Base-by-base conservation (phyloP, 1,140 invertebrate species). In the Drosophila chauvacae region DNA sequence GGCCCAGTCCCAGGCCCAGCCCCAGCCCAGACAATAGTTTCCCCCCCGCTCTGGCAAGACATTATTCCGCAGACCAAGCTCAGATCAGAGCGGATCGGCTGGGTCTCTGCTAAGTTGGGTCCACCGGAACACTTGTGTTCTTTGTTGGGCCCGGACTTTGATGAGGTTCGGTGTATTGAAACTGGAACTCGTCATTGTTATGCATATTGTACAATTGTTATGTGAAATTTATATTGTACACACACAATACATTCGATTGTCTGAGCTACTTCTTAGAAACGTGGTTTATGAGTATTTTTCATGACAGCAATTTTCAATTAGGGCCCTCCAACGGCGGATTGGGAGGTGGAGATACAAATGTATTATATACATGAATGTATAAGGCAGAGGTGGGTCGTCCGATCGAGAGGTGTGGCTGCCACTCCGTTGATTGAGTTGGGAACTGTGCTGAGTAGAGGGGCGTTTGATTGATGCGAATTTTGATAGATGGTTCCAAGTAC, bases 151-250 rank as follows among this genome's bases (percentile, higher is more conserved):
- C 37, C 60, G 45, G 73, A 51, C 45, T 55, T 56, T 55, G 53
- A 77, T 69, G 64, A 58, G 75, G 65, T 48, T 59, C 53, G 63
- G 64, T 56, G 59, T 56, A 63, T 71, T 63, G 70, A 72, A 79
- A 71, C 70, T 79, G 84, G 80, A 83, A 84, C 80, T 77, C 72
- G 64, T 83, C 80, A 88, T 87, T 87, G 84, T 87, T 82, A 87
- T 87, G 83, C 83, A 87, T 88, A 87, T 88, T 88, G 84, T 72
- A 83, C 84, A 83, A 88, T 86, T 73, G 80, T 86, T 88, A 88
- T 88, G 71, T 80, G 84, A 87, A 78, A 78, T 78, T 78, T 78
- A 77, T 71, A 77, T 78, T 48, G 39, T 77, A 55, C 73, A 55
- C 56, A 68, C 35, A 83, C 76, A 80, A 76, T 64, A 75, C 83